Base-by-base conservation (phyloP, 1,140 invertebrate species). In the Caenorhabditis briggsae region DNA sequence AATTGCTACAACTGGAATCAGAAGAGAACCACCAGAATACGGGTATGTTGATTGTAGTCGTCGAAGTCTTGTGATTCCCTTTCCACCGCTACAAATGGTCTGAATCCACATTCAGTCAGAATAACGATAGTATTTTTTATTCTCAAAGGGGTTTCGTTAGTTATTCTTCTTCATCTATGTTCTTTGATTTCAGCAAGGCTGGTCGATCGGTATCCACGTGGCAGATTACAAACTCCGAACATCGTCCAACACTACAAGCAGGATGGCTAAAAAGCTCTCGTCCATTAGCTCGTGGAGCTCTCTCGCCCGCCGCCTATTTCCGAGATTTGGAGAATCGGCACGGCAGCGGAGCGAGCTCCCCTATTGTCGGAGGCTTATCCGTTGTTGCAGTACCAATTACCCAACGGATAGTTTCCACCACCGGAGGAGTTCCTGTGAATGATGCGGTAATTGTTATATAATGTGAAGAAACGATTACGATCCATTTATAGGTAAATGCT, bases 1-100 rank as follows among this genome's bases (percentile, higher is more conserved):
- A 25, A 78, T 78, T 78, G 70, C 70, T 6, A 78, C 70, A 3
- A 78, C 70, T 23, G 70, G 70, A 78, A 78, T 78, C 18, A 12
- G 70, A 14, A 78, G 70, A 78, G 70, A 78, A n/a, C 70, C 70
- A 78, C 70, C 70, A 18, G 70, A 78, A 78, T 78, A 78, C 9
- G 70, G 70, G 70, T 78, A 25, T 50, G 70, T 78, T 20, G 23
- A 25, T 25, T 61, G n/a, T 33, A 61, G 8, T 58, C 56, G 3
- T 16, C 11, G 16, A 16, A 16, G 50, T 53, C 16, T 53, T 53
- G 11, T 53, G 33, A 33, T 33, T 33, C 33, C 33, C 33, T 3
- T 33, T 33, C 33, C 3, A 33, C 33, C 33, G 1, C 56, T n/a
- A 58, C 56, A 58, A 58, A 58, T 33, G 3, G 33, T 33, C 33